Percentiles rank a stretch among this genome's conserved stretches.
Conservation (phyloP, 2,797 vertebrate species). For the Chelmon rostratus region DNA sequence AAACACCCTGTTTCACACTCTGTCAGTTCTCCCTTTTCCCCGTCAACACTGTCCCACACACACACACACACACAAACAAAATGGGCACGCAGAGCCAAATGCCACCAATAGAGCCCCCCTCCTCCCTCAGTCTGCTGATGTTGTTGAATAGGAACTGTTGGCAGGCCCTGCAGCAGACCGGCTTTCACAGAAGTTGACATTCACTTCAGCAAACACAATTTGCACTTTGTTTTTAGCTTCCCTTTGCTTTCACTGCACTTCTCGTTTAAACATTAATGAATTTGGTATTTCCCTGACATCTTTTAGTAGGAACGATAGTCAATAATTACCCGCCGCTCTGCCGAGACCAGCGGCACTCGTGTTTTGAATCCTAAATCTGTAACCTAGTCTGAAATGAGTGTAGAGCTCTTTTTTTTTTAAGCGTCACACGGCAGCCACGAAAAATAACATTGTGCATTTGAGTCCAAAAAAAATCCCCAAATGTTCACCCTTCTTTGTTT, state of each 20-base stretch:
- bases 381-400: not conserved
- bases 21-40: constrained; percentile 30
- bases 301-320: not conserved
- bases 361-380: constrained; percentile 8
- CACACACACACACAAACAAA: constrained; percentile 13
- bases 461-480: not conserved
- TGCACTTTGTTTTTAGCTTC: constrained; percentile 65
- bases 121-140: constrained; percentile 49
- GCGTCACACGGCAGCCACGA: not conserved
- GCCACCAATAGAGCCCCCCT: constrained; percentile 35
- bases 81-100: constrained; percentile 40
- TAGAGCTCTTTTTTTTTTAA: not conserved
- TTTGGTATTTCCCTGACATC: not conserved
- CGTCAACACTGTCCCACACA: not conserved
- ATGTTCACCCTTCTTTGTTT: not conserved
- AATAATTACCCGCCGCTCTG: constrained; percentile 8
- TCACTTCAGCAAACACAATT: constrained; percentile 70
- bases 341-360: not conserved
- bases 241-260: constrained; percentile 46
- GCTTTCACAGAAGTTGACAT: constrained; percentile 72
- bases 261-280: constrained; percentile 61
- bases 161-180: constrained; percentile 62
- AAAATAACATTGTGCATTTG: not conserved
- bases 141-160: constrained; percentile 68
- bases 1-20: constrained; percentile 51